Evolutionary conservation across 2,888 invertebrate species (phyloP).

Genomic region (Cenopis cana): DNA sequence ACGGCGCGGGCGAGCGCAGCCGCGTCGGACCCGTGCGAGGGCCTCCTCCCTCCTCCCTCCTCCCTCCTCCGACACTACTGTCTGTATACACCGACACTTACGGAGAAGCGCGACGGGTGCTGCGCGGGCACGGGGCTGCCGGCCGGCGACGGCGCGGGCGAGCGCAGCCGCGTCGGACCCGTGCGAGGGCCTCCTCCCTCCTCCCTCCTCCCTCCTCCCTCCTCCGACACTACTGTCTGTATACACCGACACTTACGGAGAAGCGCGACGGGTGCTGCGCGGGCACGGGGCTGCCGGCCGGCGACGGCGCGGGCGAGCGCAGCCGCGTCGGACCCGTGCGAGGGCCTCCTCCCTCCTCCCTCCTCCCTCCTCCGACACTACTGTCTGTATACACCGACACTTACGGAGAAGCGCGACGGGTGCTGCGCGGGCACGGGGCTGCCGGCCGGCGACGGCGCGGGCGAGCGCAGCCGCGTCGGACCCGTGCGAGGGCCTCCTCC

Average conservation of each 20-base stretch:
- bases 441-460: conserved; percentile 87
- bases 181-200: conserved; percentile 54
- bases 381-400: no score
- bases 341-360: conserved; percentile 55
- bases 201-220: no score
- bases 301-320: conserved; percentile 87
- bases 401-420: conserved; percentile 70
- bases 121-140: conserved; percentile 87
- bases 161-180: conserved; percentile 88
- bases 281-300: conserved; percentile 89
- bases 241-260: conserved; percentile 55
- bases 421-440: conserved; percentile 85
- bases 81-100: no score
- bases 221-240: no score
- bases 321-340: conserved; percentile 85
- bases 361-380: no score
- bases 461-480: conserved; percentile 87
- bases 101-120: conserved; percentile 67
- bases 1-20: conserved; percentile 86
- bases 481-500: conserved; percentile 66
- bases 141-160: conserved; percentile 87
- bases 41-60: conserved; percentile 56
- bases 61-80: no score
- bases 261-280: conserved; percentile 65
- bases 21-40: conserved; percentile 81